phyloP scores from a whole-genome alignment of 2,797 vertebrate genomes.

The Sebastes taczanowskii region DNA sequence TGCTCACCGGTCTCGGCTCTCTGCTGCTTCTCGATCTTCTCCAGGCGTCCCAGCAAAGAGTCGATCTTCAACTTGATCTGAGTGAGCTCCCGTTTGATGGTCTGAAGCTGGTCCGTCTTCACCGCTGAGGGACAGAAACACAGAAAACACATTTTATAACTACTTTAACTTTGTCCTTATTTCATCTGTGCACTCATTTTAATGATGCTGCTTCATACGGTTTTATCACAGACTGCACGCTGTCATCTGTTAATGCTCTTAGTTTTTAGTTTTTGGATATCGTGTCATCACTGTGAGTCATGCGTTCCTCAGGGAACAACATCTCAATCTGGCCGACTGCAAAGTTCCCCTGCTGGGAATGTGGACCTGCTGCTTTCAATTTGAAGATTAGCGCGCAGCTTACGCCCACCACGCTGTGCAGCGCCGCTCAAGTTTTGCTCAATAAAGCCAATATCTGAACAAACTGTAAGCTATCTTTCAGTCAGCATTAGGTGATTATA shows the following conservation, averaged over 20 bases:
- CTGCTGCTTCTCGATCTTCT: conserved; percentile 99
- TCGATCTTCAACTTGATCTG: conserved; percentile 99
- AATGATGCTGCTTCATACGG: not conserved
- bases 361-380: conserved; percentile 69
- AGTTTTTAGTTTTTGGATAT: conserved; percentile 7
- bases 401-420: conserved; percentile 53
- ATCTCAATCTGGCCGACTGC: conserved; percentile 42
- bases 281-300: conserved; percentile 35
- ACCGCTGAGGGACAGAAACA: conserved; percentile 82
- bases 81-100: conserved; percentile 97
- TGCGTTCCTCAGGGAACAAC: conserved; percentile 35
- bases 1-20: conserved; percentile 91
- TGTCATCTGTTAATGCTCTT: conserved; percentile 33
- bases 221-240: conserved; percentile 15
- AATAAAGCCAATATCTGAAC: conserved; percentile 21
- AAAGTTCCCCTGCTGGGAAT: conserved; percentile 40
- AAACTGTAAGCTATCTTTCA: conserved; percentile 3
- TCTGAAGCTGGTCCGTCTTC: conserved; percentile 97
- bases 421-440: conserved; percentile 29
- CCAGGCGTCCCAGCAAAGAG: conserved; percentile 96
- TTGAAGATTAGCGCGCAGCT: conserved; percentile 57
- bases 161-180: not conserved
- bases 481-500: not conserved
- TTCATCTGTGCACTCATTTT: not conserved
- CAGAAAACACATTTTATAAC: not conserved